These are phyloP conservation scores for Tetragonula carbonaria DNA, from an alignment of 2,888 invertebrate species.

Conservation along the genomic window DNA sequence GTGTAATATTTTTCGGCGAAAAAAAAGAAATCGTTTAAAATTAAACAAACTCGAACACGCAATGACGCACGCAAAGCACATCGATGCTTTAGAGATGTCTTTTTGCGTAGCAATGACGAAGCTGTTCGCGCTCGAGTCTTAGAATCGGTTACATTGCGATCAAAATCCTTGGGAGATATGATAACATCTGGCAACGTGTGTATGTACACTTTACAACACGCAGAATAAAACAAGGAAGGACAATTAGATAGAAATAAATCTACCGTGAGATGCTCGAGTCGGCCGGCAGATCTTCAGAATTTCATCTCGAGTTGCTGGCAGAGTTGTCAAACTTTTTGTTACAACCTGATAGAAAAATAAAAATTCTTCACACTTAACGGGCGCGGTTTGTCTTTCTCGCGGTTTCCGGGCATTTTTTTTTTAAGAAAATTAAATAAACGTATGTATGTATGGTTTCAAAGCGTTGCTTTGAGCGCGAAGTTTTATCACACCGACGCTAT, in stretches of 20 bases:
- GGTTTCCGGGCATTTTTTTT: too few relatives aligned
- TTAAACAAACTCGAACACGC: not conserved
- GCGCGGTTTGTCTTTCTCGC: too few relatives aligned
- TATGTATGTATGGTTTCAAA: too few relatives aligned
- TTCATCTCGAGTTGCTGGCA: too few relatives aligned
- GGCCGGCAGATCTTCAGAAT: too few relatives aligned
- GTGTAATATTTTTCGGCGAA: not conserved
- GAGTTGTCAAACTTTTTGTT: too few relatives aligned
- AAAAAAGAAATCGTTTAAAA: not conserved
- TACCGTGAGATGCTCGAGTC: too few relatives aligned
- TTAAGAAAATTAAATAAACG: too few relatives aligned
- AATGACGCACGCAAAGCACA: constrained; percentile 5
- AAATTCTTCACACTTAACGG: too few relatives aligned
- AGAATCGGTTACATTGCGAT: not conserved
- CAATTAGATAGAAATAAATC: not conserved
- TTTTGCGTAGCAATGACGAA: constrained; percentile 15
- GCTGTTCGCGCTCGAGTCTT: not conserved
- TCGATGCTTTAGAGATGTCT: not conserved
- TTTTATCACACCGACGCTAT: too few relatives aligned
- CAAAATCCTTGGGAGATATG: not conserved
- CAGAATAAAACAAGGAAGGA: not conserved
- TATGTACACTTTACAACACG: not conserved
- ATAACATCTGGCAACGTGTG: not conserved
- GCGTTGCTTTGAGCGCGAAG: too few relatives aligned
- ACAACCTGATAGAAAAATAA: too few relatives aligned